Base-by-base conservation (phyloP, 2,113 vertebrate genomes). In the Calidris pygmaea region DNA sequence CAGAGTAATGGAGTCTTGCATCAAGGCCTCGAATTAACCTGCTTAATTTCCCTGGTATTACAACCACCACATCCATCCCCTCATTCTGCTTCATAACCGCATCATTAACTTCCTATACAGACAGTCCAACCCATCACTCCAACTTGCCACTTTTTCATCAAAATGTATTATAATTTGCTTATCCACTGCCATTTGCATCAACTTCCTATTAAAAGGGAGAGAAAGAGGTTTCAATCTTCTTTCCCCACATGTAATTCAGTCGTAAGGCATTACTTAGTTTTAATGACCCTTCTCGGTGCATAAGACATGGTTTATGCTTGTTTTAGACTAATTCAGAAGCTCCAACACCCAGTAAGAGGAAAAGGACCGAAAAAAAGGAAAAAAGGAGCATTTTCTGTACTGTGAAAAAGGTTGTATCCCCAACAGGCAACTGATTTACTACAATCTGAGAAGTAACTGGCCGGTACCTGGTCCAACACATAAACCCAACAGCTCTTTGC, bases 221-320 rank as follows among this genome's bases (percentile, higher is more conserved):
- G 72, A 21, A 70, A 65, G 74, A 74, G 71, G n/a, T 89, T 95
- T 89, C 76, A 56, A 94, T 91, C 85, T 91, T 88, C 89, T 77
- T 75, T 90, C 77, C 73, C 67, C 53, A 48, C 82, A 60, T 93
- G 95, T 97, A 97, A 97, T 97, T 97, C 96, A 96, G 93, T 96
- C 91, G 55, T 41, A 21, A 24, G 55, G 71, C 83, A 77, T 81
- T 85, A 88, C 58, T 93, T 41, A 16, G 93, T 67, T 87, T 75
- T 90, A 92, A 96, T 75, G 93, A 90, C 93, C 83, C 85, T 87
- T 52, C 86, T 72, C 16, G 0, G 53, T 21, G 81, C 53, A 2
- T 27, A 50, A 53, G 83, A 48, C 37, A 10, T 7, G 39, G 59
- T 50, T 90, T 71, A n/a, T 65, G 80, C 72, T 85, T 29, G 39